Base-by-base conservation (phyloP, 2,888 invertebrate genomes). In the Andrena flavipes region DNA sequence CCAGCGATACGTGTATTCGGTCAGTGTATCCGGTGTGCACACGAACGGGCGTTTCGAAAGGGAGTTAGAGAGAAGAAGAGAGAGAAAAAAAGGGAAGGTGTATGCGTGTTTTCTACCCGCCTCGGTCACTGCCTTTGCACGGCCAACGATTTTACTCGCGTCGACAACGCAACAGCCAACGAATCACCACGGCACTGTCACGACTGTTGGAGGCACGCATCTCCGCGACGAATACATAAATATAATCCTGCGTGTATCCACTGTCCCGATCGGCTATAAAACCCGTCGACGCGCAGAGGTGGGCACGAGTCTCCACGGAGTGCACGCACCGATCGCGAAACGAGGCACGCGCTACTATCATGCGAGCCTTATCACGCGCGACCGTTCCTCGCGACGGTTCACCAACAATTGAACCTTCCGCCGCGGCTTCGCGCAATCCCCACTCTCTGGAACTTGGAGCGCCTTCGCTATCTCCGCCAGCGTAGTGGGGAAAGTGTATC, bases 321-420 rank as follows among this genome's bases (percentile, higher is more conserved):
- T 68, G 26, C 63, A 62, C 80, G 68, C 81, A 82, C 83, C 79
- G 82, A 72, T 85, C 78, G 82, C 82, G 68, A 77, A 68, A 74
- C 70, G 76, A 74, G 87, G 86, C 89, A 88, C 92, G 90, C 91
- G 91, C 30, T 83, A 33, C 73, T 80, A 65, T 76, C 76, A 72
- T 65, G 82, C 82, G 84, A 72, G 74, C 54, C 60, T 80, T 75
- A 73, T 26, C 87, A 85, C 90, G 77, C 87, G 80, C 89, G 79
- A 89, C 90, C 89, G 87, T 84, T 87, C 89, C 81, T 86, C 82
- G 86, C 90, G 89, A 91, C 89, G 87, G 88, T 89, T 88, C 85
- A 89, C 89, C 88, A 88, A 90, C 91, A 90, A 92, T 91, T 92
- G 92, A 90, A 88, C 88, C 88, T 87, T 81, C 70, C 80, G 73